Evolutionary conservation across 2,113 vertebrate genomes (phyloP), one percentile per base, ranked within the genome.

Genomic region (Tapirus terrestris): DNA sequence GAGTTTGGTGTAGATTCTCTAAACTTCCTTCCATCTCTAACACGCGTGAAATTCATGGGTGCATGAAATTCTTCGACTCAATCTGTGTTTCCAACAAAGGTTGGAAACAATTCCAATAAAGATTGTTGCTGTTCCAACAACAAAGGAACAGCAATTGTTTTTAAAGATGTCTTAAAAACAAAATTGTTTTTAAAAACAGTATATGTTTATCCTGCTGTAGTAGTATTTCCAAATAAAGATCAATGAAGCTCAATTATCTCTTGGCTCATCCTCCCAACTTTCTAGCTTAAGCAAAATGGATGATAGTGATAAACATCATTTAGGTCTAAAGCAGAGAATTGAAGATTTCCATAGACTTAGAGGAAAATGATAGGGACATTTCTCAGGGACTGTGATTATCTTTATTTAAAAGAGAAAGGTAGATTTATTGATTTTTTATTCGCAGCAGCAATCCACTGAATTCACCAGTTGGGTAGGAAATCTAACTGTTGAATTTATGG

Each of bases 331-430:
- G 39, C 51, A 89, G 31, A 82, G 29, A 89, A 85, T n/a, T 84
- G 61, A 58, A 79, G n/a, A 53, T 0, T 31, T 82, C 21, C 27
- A 21, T 13, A 43, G 67, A 67, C 7, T 63, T 43, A 61, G 48
- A 79, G 61, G 53, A 93, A 91, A 84, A 53, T 92, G 3, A 43
- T 80, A 70, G 18, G 12, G 31, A 83, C 5, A 6, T 51, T 51
- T 96, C 20, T 93, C 11, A 2, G 11, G 16, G 58, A 58, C 65
- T 92, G 58, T 43, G 31, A 51, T 56, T 12, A 48, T 91, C 21
- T 77, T 92, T 89, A 89, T 77, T 76, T 92, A 80, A 94, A 94
- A 70, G 5, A 65, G n/a, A 43, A 63, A 83, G 14, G 45, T 33
- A 70, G 29, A 84, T 45, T 65, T 85, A 51, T 89, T 51, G 14